Conservation (phyloP, 2,888 invertebrate species). For the Athalia circularis region DNA sequence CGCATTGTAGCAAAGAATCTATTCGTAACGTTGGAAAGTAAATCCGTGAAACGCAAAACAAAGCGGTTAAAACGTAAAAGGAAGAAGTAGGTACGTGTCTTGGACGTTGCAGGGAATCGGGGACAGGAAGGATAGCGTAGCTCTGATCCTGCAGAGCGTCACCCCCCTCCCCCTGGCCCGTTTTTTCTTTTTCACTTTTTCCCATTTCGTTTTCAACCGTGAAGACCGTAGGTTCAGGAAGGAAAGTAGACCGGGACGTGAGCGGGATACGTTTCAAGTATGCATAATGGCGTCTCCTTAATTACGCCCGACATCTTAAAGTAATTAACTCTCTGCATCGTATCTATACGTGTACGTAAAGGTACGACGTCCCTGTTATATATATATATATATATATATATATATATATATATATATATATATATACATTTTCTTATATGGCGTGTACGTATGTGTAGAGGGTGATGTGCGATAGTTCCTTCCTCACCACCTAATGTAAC, state of each 20-base stretch:
- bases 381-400: no score
- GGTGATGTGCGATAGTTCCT: slow-evolving; percentile 40
- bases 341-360: neutral
- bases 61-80: no score
- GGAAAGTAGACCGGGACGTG: slow-evolving; percentile 30
- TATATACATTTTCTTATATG: no score
- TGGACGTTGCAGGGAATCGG: no score
- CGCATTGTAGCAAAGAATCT: neutral
- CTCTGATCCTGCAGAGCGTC: no score
- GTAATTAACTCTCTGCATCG: slow-evolving; percentile 45
- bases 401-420: no score
- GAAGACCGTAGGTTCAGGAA: slow-evolving; percentile 29
- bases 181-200: neutral
- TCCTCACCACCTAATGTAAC: slow-evolving; percentile 37
- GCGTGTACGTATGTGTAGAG: neutral
- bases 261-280: slow-evolving; percentile 35
- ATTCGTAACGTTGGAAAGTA: neutral
- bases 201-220: neutral
- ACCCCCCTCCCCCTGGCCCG: no score
- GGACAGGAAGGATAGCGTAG: no score
- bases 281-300: slow-evolving; percentile 35
- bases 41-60: no score
- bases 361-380: no score
- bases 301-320: slow-evolving; percentile 46
- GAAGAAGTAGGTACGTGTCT: no score